Evolutionary conservation across 2,113 vertebrate species (phyloP).

Genomic region (Pedetes capensis): DNA sequence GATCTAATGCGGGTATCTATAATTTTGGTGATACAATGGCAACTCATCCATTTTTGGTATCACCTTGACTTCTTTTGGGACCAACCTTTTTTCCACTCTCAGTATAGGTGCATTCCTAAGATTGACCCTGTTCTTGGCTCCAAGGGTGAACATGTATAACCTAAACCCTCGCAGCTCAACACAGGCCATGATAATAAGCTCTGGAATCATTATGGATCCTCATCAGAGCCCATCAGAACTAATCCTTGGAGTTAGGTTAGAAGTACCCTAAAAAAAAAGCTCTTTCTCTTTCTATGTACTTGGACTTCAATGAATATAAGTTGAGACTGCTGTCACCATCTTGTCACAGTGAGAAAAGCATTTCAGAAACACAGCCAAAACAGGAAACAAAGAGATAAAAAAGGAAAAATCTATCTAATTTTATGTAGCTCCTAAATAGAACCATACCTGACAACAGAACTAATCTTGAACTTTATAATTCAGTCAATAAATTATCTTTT

Average conservation of each 20-base stretch:
- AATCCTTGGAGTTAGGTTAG: not conserved
- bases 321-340: not conserved
- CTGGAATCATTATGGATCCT: not conserved
- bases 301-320: not conserved
- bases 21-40: not conserved
- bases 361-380: conserved; percentile 2
- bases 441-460: not conserved
- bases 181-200: not conserved
- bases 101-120: not conserved
- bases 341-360: not conserved
- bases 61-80: not conserved
- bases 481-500: not conserved
- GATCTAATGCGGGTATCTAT: not conserved
- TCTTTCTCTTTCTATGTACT: not conserved
- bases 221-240: not conserved
- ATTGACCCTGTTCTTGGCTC: not conserved
- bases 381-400: not conserved
- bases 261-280: not conserved
- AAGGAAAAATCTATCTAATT: not conserved
- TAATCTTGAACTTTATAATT: not conserved
- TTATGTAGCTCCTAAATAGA: conserved; percentile 1
- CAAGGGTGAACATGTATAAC: not conserved
- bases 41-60: not conserved
- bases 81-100: not conserved
- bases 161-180: not conserved